These are phyloP conservation scores for Flexamia atlantica DNA, from an alignment of 2,888 invertebrate genomes.

Conservation along the genomic window DNA sequence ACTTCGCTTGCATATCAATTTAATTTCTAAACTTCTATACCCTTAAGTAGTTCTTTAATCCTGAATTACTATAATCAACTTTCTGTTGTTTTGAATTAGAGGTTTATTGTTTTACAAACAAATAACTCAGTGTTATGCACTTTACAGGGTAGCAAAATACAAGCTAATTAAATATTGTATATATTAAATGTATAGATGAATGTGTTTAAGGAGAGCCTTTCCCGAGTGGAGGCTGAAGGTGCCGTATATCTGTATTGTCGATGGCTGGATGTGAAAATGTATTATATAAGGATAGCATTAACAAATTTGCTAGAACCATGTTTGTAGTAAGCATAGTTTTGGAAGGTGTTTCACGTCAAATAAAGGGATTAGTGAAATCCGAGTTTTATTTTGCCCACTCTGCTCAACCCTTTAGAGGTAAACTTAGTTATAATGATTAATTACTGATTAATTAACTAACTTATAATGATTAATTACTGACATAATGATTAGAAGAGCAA, in stretches of 20 bases:
- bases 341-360: conserved; percentile 63
- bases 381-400: too few relatives aligned
- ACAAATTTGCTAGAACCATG: conserved; percentile 61
- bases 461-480: too few relatives aligned
- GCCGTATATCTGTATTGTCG: conserved; percentile 51
- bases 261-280: conserved; percentile 58
- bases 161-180: conserved; percentile 62
- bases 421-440: too few relatives aligned
- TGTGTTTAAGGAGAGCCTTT: conserved; percentile 36
- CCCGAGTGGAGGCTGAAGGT: background rate
- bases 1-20: conserved; percentile 17
- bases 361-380: conserved; percentile 55
- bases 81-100: conserved; percentile 14
- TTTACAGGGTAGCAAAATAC: conserved; percentile 63
- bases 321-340: conserved; percentile 63
- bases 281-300: conserved; percentile 56
- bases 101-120: background rate
- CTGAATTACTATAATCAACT: background rate
- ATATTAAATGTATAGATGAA: conserved; percentile 63
- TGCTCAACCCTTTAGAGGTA: too few relatives aligned
- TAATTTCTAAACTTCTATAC: background rate
- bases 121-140: conserved; percentile 62
- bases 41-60: conserved; percentile 14
- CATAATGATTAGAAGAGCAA: too few relatives aligned
- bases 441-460: too few relatives aligned